Conservation (phyloP, 2,797 vertebrate genomes). For the Neomorphus geoffroyi region DNA sequence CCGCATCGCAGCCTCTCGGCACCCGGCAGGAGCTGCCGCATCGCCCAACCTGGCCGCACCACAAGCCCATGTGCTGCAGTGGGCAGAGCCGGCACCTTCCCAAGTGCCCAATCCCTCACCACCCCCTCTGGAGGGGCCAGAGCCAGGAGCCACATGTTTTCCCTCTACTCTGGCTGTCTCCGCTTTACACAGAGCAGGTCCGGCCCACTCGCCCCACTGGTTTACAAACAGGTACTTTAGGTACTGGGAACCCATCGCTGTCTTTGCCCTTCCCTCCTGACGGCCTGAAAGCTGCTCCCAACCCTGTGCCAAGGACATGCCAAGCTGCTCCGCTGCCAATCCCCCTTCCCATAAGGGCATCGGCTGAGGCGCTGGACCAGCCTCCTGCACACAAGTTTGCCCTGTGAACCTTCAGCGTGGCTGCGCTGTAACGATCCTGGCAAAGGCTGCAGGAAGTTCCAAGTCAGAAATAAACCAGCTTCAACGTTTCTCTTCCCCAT, state of each 20-base stretch:
- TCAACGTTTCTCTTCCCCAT: not conserved
- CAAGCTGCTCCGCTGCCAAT: not conserved
- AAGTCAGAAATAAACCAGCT: not conserved
- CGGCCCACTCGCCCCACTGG: too few relatives aligned
- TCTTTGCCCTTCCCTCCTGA: not conserved
- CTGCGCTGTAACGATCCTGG: not conserved
- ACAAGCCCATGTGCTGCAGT: not conserved
- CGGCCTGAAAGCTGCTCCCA: rapidly evolving
- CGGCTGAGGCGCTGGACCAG: not conserved
- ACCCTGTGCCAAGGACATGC: not conserved
- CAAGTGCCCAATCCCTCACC: too few relatives aligned
- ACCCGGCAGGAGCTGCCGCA: not conserved
- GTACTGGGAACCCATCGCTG: too few relatives aligned
- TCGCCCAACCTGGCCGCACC: not conserved
- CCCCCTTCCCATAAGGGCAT: not conserved
- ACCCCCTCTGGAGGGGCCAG: too few relatives aligned
- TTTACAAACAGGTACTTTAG: too few relatives aligned
- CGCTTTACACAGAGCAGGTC: too few relatives aligned
- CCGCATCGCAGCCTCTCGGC: slow-evolving; percentile 77
- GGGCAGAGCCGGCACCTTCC: not conserved
- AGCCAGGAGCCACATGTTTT: too few relatives aligned
- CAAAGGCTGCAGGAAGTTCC: not conserved
- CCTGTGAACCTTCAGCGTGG: not conserved
- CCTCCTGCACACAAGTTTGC: not conserved
- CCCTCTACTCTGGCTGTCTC: too few relatives aligned